Evolutionary conservation across 2,888 invertebrate genomes (phyloP), one percentile per base, ranked within the genome.

Genomic region (Parnassius glacialis): DNA sequence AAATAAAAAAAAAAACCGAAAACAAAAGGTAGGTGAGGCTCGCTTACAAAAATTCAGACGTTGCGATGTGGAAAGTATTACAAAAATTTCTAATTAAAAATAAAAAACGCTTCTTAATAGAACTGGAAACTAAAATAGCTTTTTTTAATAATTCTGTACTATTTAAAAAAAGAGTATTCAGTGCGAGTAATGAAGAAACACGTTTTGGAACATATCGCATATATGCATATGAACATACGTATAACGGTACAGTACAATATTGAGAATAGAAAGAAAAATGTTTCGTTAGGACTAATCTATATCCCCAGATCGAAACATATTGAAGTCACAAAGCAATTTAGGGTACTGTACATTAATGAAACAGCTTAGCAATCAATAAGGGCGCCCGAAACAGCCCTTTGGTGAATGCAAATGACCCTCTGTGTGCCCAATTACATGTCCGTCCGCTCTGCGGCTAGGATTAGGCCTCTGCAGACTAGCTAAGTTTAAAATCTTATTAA

Each of bases 361-460:
- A 62, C 57, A 50, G 58, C 62, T 72, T 66, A 61, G 59, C 67
- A 73, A 70, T 68, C 75, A 71, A 74, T 71, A 67, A 64, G 61
- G 64, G 69, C 69, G 72, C 74, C 57, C 74, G 75, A 74, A 78
- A 77, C 74, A 68, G 73, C 68, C 72, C 74, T 74, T 72, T 75
- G 67, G 73, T 73, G 73, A 71, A 74, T 75, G 74, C 74, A 74
- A 76, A 75, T 76, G 79, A 74, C 75, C 76, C 75, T 70, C 73
- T 74, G 75, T 76, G 76, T 78, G 80, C 73, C 76, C 80, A 82
- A 83, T 83, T 83, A 71, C 72, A 70, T 72, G 52, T 52, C 57
- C 51, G 58, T 25, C 48, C 43, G 62, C 60, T 25, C 52, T 53
- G 34, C 48, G 44, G 48, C 16, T 50, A 34, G 48, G 7, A 12